Evolutionary conservation across 2,888 invertebrate species (phyloP).

Genomic region (Leptinotarsa peninsularis): DNA sequence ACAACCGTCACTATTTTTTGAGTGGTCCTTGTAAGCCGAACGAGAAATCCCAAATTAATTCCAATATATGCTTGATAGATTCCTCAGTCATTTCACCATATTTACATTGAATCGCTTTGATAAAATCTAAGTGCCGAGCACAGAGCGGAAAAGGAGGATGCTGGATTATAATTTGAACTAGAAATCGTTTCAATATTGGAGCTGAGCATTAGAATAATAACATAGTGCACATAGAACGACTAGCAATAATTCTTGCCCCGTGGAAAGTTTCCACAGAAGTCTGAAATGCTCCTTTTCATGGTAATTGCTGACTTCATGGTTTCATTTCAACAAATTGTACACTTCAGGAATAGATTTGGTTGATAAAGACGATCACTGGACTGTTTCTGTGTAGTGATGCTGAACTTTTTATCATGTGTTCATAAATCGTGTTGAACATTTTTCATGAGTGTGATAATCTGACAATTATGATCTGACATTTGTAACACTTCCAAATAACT

Average conservation of each 20-base stretch:
- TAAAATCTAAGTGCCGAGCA: conserved; percentile 28
- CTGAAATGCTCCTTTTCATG: conserved; percentile 11
- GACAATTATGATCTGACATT: no score
- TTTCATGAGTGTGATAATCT: no score
- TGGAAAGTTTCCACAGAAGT: conserved; percentile 29
- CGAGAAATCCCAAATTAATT: conserved; percentile 25
- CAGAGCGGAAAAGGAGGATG: conserved; percentile 17
- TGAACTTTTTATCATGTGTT: not conserved
- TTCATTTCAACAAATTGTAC: conserved; percentile 17
- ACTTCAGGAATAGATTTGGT: not conserved
- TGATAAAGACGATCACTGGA: conserved; percentile 3
- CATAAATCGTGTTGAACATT: no score
- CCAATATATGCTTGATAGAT: conserved; percentile 30
- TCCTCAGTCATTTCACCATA: conserved; percentile 28
- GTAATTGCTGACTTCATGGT: conserved; percentile 5
- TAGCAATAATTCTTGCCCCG: conserved; percentile 30
- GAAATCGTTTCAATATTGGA: conserved; percentile 36
- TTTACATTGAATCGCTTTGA: conserved; percentile 30
- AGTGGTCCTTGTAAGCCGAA: not conserved
- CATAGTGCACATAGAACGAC: conserved; percentile 30
- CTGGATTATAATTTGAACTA: conserved; percentile 34
- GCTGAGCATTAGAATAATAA: conserved; percentile 39
- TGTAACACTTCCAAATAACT: no score
- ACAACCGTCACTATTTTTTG: not conserved
- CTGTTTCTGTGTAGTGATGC: not conserved